phyloP scores from a whole-genome alignment of 30 jellyfish, hydroid and myxozoan genomes.

The Cassiopea xamachana region DNA sequence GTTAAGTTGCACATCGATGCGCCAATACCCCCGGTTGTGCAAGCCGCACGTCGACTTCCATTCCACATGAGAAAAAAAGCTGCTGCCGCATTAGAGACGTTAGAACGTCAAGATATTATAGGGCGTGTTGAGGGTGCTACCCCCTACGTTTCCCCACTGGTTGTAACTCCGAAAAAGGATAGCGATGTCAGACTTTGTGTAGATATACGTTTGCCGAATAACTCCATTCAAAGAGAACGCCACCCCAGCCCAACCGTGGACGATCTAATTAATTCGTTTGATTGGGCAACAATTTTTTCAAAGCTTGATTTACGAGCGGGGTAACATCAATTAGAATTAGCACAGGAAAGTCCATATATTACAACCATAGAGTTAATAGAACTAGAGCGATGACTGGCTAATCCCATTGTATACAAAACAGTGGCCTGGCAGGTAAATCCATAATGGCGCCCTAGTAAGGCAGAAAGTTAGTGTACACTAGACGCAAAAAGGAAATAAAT shows the following conservation, averaged over 20 bases:
- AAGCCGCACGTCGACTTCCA: constrained; percentile 29
- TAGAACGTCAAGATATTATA: neutral
- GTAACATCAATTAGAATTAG: too few species aligned
- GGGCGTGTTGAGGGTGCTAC: constrained; percentile 42
- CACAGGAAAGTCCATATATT: too few species aligned
- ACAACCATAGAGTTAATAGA: too few species aligned
- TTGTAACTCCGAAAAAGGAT: constrained; percentile 19
- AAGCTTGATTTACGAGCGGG: too few species aligned
- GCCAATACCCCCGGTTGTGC: constrained; percentile 27
- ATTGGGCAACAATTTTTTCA: constrained; percentile 38
- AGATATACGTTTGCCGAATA: constrained; percentile 27
- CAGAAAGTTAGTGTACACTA: too few species aligned
- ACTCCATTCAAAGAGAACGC: constrained; percentile 25
- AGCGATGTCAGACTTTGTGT: constrained; percentile 23
- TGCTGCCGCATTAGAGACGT: neutral
- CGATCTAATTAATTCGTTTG: constrained; percentile 2
- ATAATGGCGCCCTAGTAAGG: too few species aligned
- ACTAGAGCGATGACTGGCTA: too few species aligned
- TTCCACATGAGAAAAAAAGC: constrained; percentile 40
- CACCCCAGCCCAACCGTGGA: constrained; percentile 20
- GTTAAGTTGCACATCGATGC: neutral
- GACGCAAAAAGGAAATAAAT: too few species aligned
- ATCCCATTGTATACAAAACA: too few species aligned
- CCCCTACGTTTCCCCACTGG: constrained; percentile 19
- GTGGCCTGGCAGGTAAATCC: too few species aligned